Evolutionary conservation across 2,113 vertebrate species (phyloP).

Genomic region (Toxotes chatareus): DNA sequence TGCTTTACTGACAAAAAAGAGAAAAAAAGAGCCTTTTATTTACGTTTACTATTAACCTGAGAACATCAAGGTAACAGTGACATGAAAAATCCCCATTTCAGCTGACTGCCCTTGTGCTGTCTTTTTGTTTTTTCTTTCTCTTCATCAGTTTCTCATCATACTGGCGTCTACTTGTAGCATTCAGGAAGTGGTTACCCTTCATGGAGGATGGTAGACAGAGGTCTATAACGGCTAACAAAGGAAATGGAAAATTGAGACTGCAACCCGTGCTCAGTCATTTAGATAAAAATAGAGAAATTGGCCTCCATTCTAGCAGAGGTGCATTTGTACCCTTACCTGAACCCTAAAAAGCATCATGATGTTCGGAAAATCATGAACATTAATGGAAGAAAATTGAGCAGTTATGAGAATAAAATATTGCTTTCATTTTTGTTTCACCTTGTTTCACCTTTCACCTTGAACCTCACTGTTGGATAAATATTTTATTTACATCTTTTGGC

Average conservation of each 20-base stretch:
- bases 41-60: neutral
- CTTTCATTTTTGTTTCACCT: conserved; percentile 17
- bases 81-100: conserved; percentile 13
- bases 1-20: neutral
- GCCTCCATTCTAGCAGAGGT: neutral
- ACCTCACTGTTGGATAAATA: neutral
- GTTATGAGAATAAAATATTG: neutral
- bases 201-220: conserved; percentile 35
- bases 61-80: neutral
- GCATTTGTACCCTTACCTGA: conserved; percentile 22
- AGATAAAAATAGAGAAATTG: neutral
- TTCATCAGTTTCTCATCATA: conserved; percentile 29
- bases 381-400: neutral
- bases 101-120: conserved; percentile 13
- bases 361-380: neutral
- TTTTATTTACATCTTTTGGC: neutral
- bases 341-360: conserved; percentile 2
- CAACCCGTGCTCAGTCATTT: conserved; percentile 24
- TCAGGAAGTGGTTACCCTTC: conserved; percentile 75
- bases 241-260: conserved; percentile 52
- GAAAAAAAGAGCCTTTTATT: neutral
- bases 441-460: too few species aligned
- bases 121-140: neutral
- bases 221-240: conserved; percentile 31
- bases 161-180: conserved; percentile 16